Base-by-base conservation (phyloP, 2,113 vertebrate species). In the Cyphomyrus plagiostoma region DNA sequence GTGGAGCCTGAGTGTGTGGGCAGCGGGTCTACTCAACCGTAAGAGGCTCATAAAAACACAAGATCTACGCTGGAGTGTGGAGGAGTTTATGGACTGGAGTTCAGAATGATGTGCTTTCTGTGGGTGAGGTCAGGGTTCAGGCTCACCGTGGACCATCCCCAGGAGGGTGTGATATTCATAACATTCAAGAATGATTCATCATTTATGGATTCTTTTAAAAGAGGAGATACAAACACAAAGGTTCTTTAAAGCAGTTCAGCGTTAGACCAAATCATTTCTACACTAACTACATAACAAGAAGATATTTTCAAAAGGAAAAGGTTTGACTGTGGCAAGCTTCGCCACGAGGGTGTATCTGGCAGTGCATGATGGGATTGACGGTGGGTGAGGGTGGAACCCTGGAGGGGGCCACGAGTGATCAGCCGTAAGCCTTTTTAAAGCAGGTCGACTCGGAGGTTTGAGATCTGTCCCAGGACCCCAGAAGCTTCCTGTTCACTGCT, bases 291-390 rank as follows among this genome's bases (percentile, higher is more conserved):
- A 30, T 70, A 70, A 13, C 9, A 30, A 50, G 83, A 70, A 86
- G 83, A 26, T 86, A 26, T 86, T 50, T 86, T 23, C 42, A 11
- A 15, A 23, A 50, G 8, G n/a, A 48, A 21, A 15, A 45, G 21
- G 49, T 49, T 49, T 26, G 83, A 49, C 23, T 48, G 42, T 46
- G 21, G 70, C 42, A 49, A 9, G 39, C 35, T 39, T 17, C 21
- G 3, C 6, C 30, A n/a, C 15, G 48, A 89, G 49, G 3, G 7
- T 10, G 3, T 35, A 6, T 89, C 26, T 39, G 30, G 21, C 74
- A 10, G 2, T 53, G 88, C 88, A 89, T 83, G 70, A 49, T 82
- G 88, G 88, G 88, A 89, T 83, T 42, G 74, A 7, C 48, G 39
- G 70, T 35, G 70, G 26, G 26, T 4, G 48, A 26, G 30, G 9